phyloP scores from a whole-genome alignment of 2,888 invertebrate species.

The Ectemnius continuus region DNA sequence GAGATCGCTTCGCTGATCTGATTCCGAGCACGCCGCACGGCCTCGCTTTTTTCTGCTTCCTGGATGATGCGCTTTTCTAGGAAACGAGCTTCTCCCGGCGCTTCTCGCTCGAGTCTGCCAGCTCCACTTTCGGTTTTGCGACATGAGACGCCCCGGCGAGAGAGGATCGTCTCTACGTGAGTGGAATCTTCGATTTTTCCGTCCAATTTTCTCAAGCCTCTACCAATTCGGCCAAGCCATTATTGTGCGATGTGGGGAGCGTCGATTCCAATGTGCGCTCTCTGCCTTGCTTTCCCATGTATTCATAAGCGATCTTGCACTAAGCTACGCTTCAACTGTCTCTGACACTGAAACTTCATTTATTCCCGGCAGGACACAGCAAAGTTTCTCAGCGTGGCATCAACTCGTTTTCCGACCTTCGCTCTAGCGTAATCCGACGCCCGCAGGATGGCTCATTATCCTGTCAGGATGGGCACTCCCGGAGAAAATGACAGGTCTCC shows the following conservation, averaged over 20 bases:
- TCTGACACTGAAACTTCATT: constrained; percentile 18
- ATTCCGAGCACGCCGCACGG: constrained; percentile 33
- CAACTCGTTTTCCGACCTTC: constrained; percentile 57
- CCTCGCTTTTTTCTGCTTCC: constrained; percentile 34
- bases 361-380: constrained; percentile 6
- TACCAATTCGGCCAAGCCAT: too few relatives aligned
- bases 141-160: neutral
- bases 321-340: too few relatives aligned
- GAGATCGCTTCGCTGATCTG: constrained; percentile 53
- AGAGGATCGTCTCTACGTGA: too few relatives aligned
- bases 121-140: neutral
- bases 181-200: too few relatives aligned
- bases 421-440: constrained; percentile 62
- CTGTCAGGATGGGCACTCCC: constrained; percentile 56
- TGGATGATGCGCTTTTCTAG: constrained; percentile 26
- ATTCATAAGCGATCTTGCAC: too few relatives aligned
- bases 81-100: neutral
- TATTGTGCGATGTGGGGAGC: too few relatives aligned
- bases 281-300: too few relatives aligned
- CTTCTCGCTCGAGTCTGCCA: neutral
- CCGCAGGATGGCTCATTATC: constrained; percentile 62
- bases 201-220: too few relatives aligned
- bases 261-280: too few relatives aligned
- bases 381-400: constrained; percentile 1
- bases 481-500: constrained; percentile 60